Base-by-base conservation (phyloP, 1,140 invertebrate species). In the Scaptomyza graminum region DNA sequence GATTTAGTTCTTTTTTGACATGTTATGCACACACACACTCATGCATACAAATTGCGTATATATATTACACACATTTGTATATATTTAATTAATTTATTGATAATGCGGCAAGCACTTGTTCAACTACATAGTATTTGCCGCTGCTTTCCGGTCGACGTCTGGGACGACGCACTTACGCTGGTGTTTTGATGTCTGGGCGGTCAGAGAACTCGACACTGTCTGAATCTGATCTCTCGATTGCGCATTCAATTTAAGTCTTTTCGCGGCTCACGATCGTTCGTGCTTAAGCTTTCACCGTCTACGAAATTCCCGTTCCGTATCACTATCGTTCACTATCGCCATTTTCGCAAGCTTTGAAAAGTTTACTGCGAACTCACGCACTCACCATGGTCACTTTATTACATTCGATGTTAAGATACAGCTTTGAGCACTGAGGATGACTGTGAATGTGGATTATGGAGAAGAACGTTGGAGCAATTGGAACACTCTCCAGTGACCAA, bases 241-340 rank as follows among this genome's bases (percentile, higher is more conserved):
- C 68, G 51, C 76, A 68, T 78, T 78, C 71, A 90, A 90, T 90
- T 90, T 90, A 90, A 90, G 73, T 89, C 79, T 68, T 88, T 79
- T 61, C 75, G 74, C 50, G 60, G 68, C 67, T 65, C 66, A 57
- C 83, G 79, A 83, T 88, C 76, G 75, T 50, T 22, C 16, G 18
- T 18, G 55, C 43, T 44, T 67, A 76, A 76, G 74, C 74, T 82
- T 57, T 44, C 49, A 15, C 15, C 5, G 15, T 11, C 3, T 46
- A 47, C 65, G 61, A n/a, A n/a, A n/a, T n/a, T n/a, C n/a, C n/a
- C n/a, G n/a, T n/a, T n/a, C n/a, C n/a, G n/a, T n/a, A n/a, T n/a
- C n/a, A n/a, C n/a, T n/a, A n/a, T n/a, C 31, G 28, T 46, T 22
- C 22, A 8, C 15, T 41, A 43, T 13, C 56, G 11, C 13, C 13